Evolutionary conservation across 2,888 invertebrate genomes (phyloP), one percentile per base, ranked within the genome.

Genomic region (Xestia rhomboidea): DNA sequence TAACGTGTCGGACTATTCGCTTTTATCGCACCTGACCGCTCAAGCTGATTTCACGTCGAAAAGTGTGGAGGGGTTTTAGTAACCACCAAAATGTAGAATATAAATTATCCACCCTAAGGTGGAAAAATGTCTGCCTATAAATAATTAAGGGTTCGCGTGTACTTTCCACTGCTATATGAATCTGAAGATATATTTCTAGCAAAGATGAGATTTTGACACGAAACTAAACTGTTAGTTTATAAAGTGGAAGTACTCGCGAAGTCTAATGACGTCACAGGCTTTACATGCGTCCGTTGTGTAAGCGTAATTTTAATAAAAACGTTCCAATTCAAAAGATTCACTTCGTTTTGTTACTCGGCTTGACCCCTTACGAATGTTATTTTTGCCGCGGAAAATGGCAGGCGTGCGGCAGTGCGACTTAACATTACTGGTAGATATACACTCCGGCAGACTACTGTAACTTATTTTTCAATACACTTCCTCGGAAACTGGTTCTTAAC

Each of bases 291-390:
- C 73, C 41, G 71, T 82, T 73, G 62, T 71, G 60, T 79, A 85
- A 74, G 66, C 68, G 44, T 76, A 51, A 82, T 76, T 85, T 77
- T 66, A 78, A 73, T 82, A 76, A 82, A 84, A 79, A 82, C 60
- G 76, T 82, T 85, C 82, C 46, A 82, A 73, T 84, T 66, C n/a
- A 60, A 54, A 73, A 54, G 30, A 15, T 46, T 24, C 0, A 6
- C 5, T 21, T 72, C 41, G 73, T 85, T 79, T 85, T 57, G 68
- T 41, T 41, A 44, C 41, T 30, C 30, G 3, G 11, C 41, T 41
- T 30, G n/a, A 30, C n/a, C 27, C 30, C 30, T 30, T 21, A 30
- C 30, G 10, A 60, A 30, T 57, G 57, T 2, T 15, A 7, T 15
- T 2, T 3, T 8, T 60, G 60, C 8, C 8, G 10, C 60, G 1